Percentiles rank a stretch among this genome's conserved stretches.
Evolutionary conservation across 2,888 invertebrate genomes (phyloP).

Genomic region (Drosophila emarginata): DNA sequence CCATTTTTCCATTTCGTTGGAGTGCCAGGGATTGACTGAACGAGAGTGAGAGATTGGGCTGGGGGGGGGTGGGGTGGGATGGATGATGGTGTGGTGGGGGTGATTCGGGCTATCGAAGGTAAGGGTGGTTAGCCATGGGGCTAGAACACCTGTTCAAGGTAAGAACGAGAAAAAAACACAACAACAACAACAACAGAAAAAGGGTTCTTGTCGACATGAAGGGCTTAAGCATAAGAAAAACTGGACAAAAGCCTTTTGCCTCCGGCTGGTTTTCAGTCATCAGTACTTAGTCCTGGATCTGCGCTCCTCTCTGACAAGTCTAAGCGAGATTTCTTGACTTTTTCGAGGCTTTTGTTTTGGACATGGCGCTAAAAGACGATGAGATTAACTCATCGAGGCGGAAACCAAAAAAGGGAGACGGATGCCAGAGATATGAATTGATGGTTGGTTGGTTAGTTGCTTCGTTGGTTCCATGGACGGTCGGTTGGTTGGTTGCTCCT

Average conservation of each 20-base stretch:
- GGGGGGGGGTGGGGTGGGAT: not conserved
- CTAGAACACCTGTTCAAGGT: too few relatives aligned
- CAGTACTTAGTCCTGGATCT: conserved; percentile 1
- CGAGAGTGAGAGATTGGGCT: too few relatives aligned
- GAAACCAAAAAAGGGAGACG: conserved; percentile 41
- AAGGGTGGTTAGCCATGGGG: conserved; percentile 2
- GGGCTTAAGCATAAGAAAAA: conserved; percentile 16
- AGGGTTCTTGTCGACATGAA: conserved; percentile 30
- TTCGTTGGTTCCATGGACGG: not conserved
- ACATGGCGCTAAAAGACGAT: conserved; percentile 74
- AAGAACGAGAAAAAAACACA: too few relatives aligned
- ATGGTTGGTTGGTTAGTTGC: conserved; percentile 4
- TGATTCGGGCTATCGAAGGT: conserved; percentile 38
- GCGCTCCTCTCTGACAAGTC: conserved; percentile 28
- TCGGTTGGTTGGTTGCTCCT: not conserved
- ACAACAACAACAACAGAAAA: conserved; percentile 7
- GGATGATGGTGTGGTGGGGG: not conserved
- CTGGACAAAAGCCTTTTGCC: conserved; percentile 3
- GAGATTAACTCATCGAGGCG: conserved; percentile 77
- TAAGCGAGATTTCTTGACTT: conserved; percentile 37
- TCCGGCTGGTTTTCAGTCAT: not conserved
- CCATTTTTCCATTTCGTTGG: not conserved
- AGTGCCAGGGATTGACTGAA: conserved; percentile 19
- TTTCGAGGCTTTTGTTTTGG: conserved; percentile 29
- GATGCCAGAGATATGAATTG: conserved; percentile 1